Evolutionary conservation across 53 echinoderm and acorn worm genomes (phyloP).

Genomic region (Stichopus horrens): DNA sequence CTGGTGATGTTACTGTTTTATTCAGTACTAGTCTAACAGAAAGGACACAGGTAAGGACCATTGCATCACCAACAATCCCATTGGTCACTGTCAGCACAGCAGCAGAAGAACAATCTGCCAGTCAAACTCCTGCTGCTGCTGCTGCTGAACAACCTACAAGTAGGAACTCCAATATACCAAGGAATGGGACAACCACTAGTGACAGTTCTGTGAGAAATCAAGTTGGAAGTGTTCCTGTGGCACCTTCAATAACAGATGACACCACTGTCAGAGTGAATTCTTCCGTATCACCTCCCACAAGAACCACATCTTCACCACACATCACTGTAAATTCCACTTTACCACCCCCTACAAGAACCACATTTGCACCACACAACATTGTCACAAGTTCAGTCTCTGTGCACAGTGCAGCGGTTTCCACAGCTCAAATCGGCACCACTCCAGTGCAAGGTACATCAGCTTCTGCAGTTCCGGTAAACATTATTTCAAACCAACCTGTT

Average conservation of each 20-base stretch:
- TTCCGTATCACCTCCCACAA: not conserved
- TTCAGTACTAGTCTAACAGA: conserved; percentile 35
- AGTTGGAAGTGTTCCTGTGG: not conserved
- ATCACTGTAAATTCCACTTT: not conserved
- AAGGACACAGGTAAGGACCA: not conserved
- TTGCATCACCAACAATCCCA: not conserved
- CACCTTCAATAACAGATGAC: not conserved
- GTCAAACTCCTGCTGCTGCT: not conserved
- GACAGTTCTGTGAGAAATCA: not conserved
- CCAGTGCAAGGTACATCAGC: not conserved
- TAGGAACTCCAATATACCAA: not conserved
- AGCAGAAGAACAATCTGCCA: not conserved
- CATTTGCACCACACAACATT: not conserved
- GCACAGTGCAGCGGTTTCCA: no score
- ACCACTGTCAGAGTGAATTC: not conserved
- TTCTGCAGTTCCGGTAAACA: not conserved
- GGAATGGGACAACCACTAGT: not conserved
- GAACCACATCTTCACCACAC: not conserved
- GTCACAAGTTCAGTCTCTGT: no score
- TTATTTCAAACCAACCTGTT: no score
- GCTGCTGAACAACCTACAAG: not conserved
- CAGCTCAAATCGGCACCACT: not conserved
- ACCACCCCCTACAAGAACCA: not conserved
- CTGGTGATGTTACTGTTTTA: conserved; percentile 26
- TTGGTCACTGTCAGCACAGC: not conserved